Evolutionary conservation across 2,888 invertebrate genomes (phyloP), one percentile per base, ranked within the genome.

Genomic region (Dinocampus coccinellae): DNA sequence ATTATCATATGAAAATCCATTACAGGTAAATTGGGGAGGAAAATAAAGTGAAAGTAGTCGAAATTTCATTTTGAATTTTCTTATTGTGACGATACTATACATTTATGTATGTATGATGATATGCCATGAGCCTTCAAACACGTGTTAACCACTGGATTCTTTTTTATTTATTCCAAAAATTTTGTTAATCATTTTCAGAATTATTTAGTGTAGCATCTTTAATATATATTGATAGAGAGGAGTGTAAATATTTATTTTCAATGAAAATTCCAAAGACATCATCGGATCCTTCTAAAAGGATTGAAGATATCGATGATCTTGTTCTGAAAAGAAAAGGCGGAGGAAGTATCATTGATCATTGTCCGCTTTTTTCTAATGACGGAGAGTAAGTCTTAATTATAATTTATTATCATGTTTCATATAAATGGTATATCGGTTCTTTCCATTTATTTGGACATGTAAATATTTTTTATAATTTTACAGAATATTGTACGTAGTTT

Each of bases 401-500:
- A 72, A 34, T 42, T 42, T 62, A 13, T 42, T 61, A 65, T 70
- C 29, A 67, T n/a, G n/a, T n/a, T n/a, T n/a, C n/a, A n/a, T n/a
- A n/a, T n/a, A n/a, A n/a, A n/a, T n/a, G n/a, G n/a, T 68, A 61
- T 47, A 11, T 58, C 60, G 62, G 33, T 55, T 63, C 67, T 24
- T 72, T 61, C 9, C 36, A 58, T 65, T 60, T 57, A 34, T 66
- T 16, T 13, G n/a, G n/a, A n/a, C 26, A 39, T 47, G 42, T 36
- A 13, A 68, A 36, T 13, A 55, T 13, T 39, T 63, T 57, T 9
- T 47, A 20, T 69, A 77, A 72, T 22, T 81, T 87, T n/a, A 20
- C 77, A 94, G 94, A 79, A 89, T 86, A 75, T 77, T 94, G 10
- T 92, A 91, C 79, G 89, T 93, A 60, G 88, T 91, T 2, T 90